Conservation (phyloP, 2,113 vertebrate genomes). For the Argyrosomus japonicus region DNA sequence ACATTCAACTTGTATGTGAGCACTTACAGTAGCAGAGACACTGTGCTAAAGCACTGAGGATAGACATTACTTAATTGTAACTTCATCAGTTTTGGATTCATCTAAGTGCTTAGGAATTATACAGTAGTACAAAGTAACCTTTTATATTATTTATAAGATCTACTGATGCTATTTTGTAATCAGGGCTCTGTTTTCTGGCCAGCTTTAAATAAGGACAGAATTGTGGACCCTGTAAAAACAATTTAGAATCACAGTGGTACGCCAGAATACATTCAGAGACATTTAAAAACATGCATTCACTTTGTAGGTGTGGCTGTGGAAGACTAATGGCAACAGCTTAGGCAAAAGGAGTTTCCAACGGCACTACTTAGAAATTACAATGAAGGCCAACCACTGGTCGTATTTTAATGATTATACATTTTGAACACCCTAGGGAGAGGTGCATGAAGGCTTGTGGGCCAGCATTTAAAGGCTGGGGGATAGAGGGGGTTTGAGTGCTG, state of each 20-base stretch:
- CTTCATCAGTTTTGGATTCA: conserved; percentile 25
- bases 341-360: conserved; percentile 46
- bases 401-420: conserved; percentile 81
- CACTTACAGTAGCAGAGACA: conserved; percentile 60
- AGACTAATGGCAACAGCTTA: conserved; percentile 62
- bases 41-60: conserved; percentile 30
- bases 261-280: conserved; percentile 29
- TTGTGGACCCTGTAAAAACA: conserved; percentile 32
- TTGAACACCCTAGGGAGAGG: conserved; percentile 73
- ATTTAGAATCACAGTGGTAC: conserved; percentile 32
- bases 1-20: conserved; percentile 57
- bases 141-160: conserved; percentile 48
- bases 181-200: not conserved
- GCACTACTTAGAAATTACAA: conserved; percentile 63
- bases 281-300: conserved; percentile 37
- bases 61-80: conserved; percentile 33
- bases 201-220: not conserved
- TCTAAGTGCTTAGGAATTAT: conserved; percentile 38
- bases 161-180: not conserved
- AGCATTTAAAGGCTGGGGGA: conserved; percentile 50
- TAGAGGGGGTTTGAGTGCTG: conserved; percentile 59
- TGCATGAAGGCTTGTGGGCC: conserved; percentile 56
- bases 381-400: conserved; percentile 60
- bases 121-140: not conserved
- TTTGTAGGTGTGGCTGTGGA: conserved; percentile 39